Evolutionary conservation across 2,797 vertebrate species (phyloP).

Genomic region (Lagodon rhomboides): DNA sequence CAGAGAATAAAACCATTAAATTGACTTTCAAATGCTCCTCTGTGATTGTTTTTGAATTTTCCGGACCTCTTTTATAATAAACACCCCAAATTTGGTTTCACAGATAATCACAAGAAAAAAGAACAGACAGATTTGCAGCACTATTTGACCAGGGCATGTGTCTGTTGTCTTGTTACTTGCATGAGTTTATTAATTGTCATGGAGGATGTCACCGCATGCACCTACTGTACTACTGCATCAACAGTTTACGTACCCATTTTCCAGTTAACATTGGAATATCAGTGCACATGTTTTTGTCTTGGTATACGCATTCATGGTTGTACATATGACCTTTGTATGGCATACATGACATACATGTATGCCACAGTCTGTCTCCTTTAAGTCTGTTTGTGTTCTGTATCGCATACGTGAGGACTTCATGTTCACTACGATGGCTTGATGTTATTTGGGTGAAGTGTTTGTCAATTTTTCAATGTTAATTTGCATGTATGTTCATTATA

Average conservation of each 20-base stretch:
- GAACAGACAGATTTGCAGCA: neutral
- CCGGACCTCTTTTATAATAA: constrained; percentile 14
- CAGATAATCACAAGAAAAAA: neutral
- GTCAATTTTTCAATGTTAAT: constrained; percentile 9
- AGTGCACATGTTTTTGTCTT: constrained; percentile 47
- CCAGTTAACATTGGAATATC: constrained; percentile 34
- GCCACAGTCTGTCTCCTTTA: constrained; percentile 25
- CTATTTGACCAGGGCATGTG: constrained; percentile 34
- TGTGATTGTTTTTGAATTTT: neutral
- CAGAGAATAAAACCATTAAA: neutral
- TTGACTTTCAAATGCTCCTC: constrained; percentile 6
- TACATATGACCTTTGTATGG: constrained; percentile 31
- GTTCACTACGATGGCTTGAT: constrained; percentile 6
- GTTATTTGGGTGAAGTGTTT: constrained; percentile 1
- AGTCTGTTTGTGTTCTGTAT: constrained; percentile 25
- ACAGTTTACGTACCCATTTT: constrained; percentile 13
- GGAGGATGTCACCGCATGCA: constrained; percentile 63
- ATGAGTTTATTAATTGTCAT: constrained; percentile 60
- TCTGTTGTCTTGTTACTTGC: constrained; percentile 63
- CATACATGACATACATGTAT: constrained; percentile 38
- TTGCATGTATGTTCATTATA: constrained; percentile 57
- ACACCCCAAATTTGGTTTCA: neutral
- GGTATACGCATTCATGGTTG: constrained; percentile 55
- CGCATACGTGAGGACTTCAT: constrained; percentile 27
- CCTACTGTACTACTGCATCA: constrained; percentile 45